A percentile compares a stretch with the other conserved stretches of the same genome.
phyloP scores from a whole-genome alignment of 2,888 invertebrate species.

The Tubulanus polymorphus region DNA sequence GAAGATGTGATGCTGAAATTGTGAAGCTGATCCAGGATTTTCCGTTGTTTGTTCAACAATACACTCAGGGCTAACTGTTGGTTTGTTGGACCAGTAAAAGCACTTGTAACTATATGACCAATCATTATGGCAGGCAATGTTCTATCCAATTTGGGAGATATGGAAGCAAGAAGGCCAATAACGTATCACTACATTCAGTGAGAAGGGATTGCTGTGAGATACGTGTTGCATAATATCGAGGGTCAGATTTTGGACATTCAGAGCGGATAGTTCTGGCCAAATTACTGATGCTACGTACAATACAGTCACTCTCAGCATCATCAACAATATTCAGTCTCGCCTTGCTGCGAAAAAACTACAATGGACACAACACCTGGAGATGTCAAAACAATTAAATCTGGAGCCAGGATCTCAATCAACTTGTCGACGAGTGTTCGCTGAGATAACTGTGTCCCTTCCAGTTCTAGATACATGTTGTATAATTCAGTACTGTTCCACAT shows the following conservation, averaged over 20 bases:
- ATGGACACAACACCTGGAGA: conserved; percentile 2
- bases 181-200: too few relatives aligned
- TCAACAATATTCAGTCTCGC: conserved; percentile 8
- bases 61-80: conserved; percentile 8
- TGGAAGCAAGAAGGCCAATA: too few relatives aligned
- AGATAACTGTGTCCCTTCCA: not conserved
- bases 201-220: not conserved
- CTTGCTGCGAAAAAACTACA: not conserved
- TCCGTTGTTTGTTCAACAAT: not conserved
- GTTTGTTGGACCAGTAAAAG: conserved; percentile 4
- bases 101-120: conserved; percentile 11
- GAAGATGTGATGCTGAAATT: conserved; percentile 18
- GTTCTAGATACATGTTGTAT: not conserved
- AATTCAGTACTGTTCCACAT: conserved; percentile 4
- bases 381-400: not conserved
- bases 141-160: not conserved
- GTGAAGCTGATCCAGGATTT: conserved; percentile 7
- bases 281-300: conserved; percentile 2
- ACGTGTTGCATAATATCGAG: not conserved
- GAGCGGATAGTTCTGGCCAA: not conserved
- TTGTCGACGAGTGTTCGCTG: not conserved
- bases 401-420: not conserved
- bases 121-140: conserved; percentile 3
- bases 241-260: too few relatives aligned
- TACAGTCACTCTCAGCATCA: conserved; percentile 8